These are phyloP conservation scores for Aegotheles bennettii DNA, from an alignment of 2,113 vertebrate genomes.

Conservation along the genomic window DNA sequence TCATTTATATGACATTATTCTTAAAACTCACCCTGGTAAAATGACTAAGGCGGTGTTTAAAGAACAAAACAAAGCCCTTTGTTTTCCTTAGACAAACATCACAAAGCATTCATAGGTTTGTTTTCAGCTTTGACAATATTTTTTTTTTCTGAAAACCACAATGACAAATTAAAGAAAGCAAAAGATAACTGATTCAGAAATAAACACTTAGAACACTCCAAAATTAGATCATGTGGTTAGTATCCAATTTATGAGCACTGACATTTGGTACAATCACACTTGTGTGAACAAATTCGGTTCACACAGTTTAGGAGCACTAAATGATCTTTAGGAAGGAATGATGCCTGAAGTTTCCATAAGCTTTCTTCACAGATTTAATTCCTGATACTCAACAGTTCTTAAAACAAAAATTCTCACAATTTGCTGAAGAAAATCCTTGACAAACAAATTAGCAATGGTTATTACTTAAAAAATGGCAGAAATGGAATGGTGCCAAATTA, in stretches of 20 bases:
- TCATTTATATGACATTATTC: not conserved
- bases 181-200: conserved; percentile 45
- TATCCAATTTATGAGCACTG: conserved; percentile 9
- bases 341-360: not conserved
- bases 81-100: conserved; percentile 4
- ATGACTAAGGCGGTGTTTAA: not conserved
- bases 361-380: not conserved
- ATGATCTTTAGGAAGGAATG: conserved; percentile 22
- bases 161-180: conserved; percentile 13
- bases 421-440: not conserved
- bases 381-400: not conserved
- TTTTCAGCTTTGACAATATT: not conserved
- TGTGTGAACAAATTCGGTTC: conserved; percentile 57
- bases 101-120: conserved; percentile 26
- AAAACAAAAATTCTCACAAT: conserved; percentile 1
- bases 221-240: conserved; percentile 55
- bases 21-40: conserved; percentile 3
- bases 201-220: conserved; percentile 12
- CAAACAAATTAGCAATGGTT: not conserved
- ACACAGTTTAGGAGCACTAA: conserved; percentile 16
- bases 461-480: not conserved
- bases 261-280: conserved; percentile 52
- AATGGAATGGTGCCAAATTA: not conserved
- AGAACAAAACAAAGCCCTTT: not conserved
- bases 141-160: conserved; percentile 13